phyloP scores from a whole-genome alignment of 2,797 vertebrate species.

The Corythornis leucogaster region DNA sequence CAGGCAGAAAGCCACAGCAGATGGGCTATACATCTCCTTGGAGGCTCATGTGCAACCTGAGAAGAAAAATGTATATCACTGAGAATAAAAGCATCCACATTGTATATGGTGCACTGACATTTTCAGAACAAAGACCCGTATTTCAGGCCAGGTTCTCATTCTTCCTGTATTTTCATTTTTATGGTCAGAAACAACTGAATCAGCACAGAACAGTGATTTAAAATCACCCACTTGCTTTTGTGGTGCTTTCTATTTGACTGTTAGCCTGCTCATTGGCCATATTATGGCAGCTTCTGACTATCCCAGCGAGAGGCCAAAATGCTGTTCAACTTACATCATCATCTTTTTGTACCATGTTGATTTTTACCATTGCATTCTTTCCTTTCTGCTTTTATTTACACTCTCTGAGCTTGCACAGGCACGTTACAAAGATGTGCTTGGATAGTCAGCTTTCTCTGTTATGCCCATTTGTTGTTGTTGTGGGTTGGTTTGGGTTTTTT shows the following conservation, averaged over 20 bases:
- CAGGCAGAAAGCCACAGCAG: neutral
- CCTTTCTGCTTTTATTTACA: neutral
- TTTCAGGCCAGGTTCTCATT: neutral
- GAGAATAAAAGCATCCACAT: neutral
- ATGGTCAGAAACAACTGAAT: neutral
- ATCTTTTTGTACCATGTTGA: neutral
- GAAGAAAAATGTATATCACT: neutral
- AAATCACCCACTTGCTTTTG: neutral
- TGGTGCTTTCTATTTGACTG: neutral
- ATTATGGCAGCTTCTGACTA: neutral
- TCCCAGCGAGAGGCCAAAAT: neutral
- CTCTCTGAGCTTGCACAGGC: neutral
- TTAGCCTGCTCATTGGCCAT: neutral
- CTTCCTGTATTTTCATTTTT: neutral
- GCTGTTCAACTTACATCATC: accelerated
- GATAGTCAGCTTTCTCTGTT: neutral
- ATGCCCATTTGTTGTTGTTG: neutral
- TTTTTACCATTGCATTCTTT: neutral
- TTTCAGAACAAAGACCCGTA: neutral
- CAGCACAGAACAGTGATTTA: neutral
- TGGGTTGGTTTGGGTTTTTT: neutral
- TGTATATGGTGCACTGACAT: neutral
- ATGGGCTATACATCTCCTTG: neutral
- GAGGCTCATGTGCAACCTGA: neutral
- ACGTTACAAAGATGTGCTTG: neutral